Evolutionary conservation across 37 sponge, comb jelly and placozoan species (phyloP).

Genomic region (Tethya wilhelma): DNA sequence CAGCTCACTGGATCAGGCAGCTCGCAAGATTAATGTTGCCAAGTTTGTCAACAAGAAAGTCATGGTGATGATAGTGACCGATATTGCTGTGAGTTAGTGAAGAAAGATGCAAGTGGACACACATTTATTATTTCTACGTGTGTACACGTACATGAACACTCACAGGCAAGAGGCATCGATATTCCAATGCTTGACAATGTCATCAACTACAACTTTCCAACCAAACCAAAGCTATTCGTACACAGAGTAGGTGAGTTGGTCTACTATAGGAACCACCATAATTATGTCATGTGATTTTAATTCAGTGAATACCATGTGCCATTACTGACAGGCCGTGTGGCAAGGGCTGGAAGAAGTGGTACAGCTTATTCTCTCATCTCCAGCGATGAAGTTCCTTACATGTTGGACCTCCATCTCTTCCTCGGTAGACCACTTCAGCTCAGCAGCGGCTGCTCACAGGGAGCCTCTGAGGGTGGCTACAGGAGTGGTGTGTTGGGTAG

Average conservation of each 20-base stretch:
- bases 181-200: slow-evolving; percentile 96
- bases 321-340: slow-evolving; percentile 81
- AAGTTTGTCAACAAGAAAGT: slow-evolving; percentile 88
- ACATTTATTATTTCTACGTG: not conserved
- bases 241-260: slow-evolving; percentile 90
- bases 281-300: slow-evolving; percentile 22
- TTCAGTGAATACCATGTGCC: slow-evolving; percentile 10
- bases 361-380: slow-evolving; percentile 88
- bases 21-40: slow-evolving; percentile 92
- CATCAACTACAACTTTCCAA: slow-evolving; percentile 94
- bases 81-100: slow-evolving; percentile 86
- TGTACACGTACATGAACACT: not conserved
- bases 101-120: not conserved
- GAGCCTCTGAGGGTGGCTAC: not conserved
- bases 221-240: slow-evolving; percentile 93
- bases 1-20: slow-evolving; percentile 94
- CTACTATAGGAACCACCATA: not conserved
- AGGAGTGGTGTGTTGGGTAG: slow-evolving; percentile 61
- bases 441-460: no score
- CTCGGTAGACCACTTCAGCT: slow-evolving; percentile 55
- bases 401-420: slow-evolving; percentile 92
- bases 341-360: slow-evolving; percentile 93
- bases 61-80: slow-evolving; percentile 87
- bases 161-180: slow-evolving; percentile 95
- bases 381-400: slow-evolving; percentile 83